These are phyloP conservation scores for Scaptodrosophila lebanonensis DNA, from an alignment of 1,140 invertebrate genomes.

Conservation along the genomic window DNA sequence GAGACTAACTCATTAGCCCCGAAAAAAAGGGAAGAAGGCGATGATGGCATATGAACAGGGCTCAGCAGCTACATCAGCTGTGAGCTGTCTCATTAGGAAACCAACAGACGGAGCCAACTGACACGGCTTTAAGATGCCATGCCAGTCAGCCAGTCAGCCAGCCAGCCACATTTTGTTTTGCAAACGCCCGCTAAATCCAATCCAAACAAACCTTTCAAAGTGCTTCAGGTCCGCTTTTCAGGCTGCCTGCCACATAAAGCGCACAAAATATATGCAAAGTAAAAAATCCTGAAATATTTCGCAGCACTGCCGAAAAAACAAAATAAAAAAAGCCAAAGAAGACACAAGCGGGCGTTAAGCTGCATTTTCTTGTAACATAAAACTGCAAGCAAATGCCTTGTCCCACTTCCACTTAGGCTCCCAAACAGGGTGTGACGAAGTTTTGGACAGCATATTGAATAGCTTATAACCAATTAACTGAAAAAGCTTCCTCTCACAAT, in stretches of 20 bases:
- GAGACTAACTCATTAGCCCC: slow-evolving; percentile 56
- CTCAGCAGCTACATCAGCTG: too few relatives aligned
- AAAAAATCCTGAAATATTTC: slow-evolving; percentile 25
- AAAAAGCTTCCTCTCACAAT: too few relatives aligned
- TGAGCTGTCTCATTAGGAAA: too few relatives aligned
- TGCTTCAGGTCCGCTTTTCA: slow-evolving; percentile 6
- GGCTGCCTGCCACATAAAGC: slow-evolving; percentile 3
- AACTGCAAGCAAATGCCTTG: slow-evolving; percentile 18
- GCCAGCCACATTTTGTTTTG: too few relatives aligned
- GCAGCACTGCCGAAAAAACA: slow-evolving; percentile 4
- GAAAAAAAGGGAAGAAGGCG: too few relatives aligned
- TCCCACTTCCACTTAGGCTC: neutral
- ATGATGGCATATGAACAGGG: too few relatives aligned
- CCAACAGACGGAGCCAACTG: too few relatives aligned
- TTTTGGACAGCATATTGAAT: too few relatives aligned
- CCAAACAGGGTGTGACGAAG: too few relatives aligned
- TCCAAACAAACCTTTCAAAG: slow-evolving; percentile 32
- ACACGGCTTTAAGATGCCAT: too few relatives aligned
- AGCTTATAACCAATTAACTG: too few relatives aligned
- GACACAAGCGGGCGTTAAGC: neutral
- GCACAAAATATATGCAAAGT: slow-evolving; percentile 33
- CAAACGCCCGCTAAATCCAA: slow-evolving; percentile 20
- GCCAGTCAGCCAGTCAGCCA: too few relatives aligned
- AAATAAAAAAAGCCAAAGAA: slow-evolving; percentile 4
- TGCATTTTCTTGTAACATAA: slow-evolving; percentile 9